Percentiles rank a stretch among this genome's conserved stretches.
Evolutionary conservation across 2,113 vertebrate genomes (phyloP).

Genomic region (Istiophorus platypterus): DNA sequence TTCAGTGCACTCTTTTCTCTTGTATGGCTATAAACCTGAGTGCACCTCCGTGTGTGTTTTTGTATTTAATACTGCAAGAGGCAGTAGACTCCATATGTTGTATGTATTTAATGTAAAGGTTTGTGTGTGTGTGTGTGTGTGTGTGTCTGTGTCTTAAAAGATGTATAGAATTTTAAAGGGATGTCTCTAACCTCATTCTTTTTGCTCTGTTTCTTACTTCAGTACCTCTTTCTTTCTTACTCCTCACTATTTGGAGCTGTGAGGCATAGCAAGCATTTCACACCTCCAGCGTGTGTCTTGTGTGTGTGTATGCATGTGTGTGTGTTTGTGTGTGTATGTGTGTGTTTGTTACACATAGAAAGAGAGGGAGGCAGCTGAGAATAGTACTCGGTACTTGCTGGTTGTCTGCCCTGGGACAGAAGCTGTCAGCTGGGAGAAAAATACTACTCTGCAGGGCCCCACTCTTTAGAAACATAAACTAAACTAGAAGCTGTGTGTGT

Average conservation of each 20-base stretch:
- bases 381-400: constrained; percentile 33
- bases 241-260: constrained; percentile 16
- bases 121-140: background rate
- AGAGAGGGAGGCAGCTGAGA: constrained; percentile 21
- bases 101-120: too few species aligned
- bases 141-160: background rate
- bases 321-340: constrained; percentile 5
- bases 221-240: background rate
- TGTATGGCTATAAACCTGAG: constrained; percentile 43
- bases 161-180: background rate
- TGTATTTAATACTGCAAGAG: background rate
- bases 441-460: constrained; percentile 56
- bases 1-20: constrained; percentile 42
- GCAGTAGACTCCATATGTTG: background rate
- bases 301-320: constrained; percentile 17
- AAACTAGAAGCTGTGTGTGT: constrained; percentile 29
- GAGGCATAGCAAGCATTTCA: constrained; percentile 1
- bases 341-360: background rate
- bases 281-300: background rate
- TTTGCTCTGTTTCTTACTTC: background rate
- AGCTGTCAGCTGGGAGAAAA: constrained; percentile 72
- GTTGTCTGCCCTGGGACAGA: constrained; percentile 66
- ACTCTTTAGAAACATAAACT: constrained; percentile 46
- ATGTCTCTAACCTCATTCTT: constrained; percentile 3
- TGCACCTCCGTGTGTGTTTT: background rate